Conservation (phyloP, 2,797 vertebrate genomes). For the Microcaecilia unicolor region DNA sequence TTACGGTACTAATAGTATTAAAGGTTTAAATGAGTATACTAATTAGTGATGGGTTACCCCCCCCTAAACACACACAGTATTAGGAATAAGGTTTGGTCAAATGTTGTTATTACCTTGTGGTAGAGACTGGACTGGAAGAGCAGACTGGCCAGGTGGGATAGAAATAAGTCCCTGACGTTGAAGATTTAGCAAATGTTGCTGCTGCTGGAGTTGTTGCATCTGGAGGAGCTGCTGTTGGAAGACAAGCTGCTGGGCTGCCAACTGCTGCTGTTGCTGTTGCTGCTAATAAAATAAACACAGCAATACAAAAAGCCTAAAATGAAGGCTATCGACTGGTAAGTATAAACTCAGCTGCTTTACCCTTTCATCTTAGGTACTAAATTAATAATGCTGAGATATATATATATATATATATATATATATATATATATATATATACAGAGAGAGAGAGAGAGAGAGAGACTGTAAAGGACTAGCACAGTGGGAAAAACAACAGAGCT, state of each 20-base stretch:
- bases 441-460: too few relatives aligned
- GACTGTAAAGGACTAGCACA: too few relatives aligned
- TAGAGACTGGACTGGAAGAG: conserved; percentile 89
- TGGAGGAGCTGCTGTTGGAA: conserved; percentile 99
- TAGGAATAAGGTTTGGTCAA: too few relatives aligned
- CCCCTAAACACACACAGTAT: too few relatives aligned
- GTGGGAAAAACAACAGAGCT: conserved; percentile 16
- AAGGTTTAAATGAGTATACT: too few relatives aligned
- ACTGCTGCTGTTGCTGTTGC: conserved; percentile 86
- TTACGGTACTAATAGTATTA: too few relatives aligned
- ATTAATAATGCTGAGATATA: conserved; percentile 14
- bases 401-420: too few relatives aligned
- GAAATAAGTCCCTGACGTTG: conserved; percentile 98
- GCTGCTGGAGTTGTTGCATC: conserved; percentile 98
- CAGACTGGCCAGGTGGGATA: conserved; percentile 83
- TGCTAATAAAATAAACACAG: conserved; percentile 31
- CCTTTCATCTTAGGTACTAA: conserved; percentile 12
- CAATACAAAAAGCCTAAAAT: not conserved
- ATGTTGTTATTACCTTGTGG: conserved; percentile 69
- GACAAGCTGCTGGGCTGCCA: conserved; percentile 98
- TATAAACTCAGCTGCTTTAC: not conserved
- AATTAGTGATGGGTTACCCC: too few relatives aligned
- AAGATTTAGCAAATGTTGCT: conserved; percentile 97
- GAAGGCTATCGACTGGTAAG: conserved; percentile 7
- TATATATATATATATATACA: too few relatives aligned